Conservation (phyloP, 2,797 vertebrate species). For the Masticophis lateralis region DNA sequence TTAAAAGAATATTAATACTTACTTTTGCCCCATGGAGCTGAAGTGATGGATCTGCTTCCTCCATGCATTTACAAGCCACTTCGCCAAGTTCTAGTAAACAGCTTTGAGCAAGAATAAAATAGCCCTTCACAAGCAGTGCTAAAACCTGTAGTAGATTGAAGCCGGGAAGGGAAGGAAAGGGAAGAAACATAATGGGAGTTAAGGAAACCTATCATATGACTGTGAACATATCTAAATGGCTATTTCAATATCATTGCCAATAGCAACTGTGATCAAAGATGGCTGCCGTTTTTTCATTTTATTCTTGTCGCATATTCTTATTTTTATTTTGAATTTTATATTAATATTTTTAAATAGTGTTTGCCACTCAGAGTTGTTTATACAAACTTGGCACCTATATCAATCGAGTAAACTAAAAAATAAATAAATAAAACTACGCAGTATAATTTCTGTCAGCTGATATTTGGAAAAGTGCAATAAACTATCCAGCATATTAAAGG, state of each 20-base stretch:
- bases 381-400: not conserved
- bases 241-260: not conserved
- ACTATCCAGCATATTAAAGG: not conserved
- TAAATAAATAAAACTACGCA: not conserved
- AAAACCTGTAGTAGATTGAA: conserved; percentile 76
- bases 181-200: not conserved
- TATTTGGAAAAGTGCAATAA: not conserved
- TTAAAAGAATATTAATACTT: conserved; percentile 32
- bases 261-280: not conserved
- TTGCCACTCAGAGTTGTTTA: not conserved
- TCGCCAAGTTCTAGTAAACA: conserved; percentile 85
- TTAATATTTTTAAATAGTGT: not conserved
- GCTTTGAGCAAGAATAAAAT: conserved; percentile 81
- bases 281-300: not conserved
- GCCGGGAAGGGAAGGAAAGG: not conserved
- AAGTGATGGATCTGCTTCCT: conserved; percentile 84
- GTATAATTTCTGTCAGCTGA: not conserved
- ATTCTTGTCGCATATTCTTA: not conserved
- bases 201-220: not conserved
- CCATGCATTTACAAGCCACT: conserved; percentile 86
- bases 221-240: not conserved
- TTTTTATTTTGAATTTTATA: not conserved
- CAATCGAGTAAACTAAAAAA: not conserved
- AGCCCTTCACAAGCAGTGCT: conserved; percentile 88
- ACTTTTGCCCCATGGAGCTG: conserved; percentile 96